A percentile compares a stretch with the other conserved stretches of the same genome.
Evolutionary conservation across 2,797 vertebrate genomes (phyloP).

Genomic region (Melanogrammus aeglefinus): DNA sequence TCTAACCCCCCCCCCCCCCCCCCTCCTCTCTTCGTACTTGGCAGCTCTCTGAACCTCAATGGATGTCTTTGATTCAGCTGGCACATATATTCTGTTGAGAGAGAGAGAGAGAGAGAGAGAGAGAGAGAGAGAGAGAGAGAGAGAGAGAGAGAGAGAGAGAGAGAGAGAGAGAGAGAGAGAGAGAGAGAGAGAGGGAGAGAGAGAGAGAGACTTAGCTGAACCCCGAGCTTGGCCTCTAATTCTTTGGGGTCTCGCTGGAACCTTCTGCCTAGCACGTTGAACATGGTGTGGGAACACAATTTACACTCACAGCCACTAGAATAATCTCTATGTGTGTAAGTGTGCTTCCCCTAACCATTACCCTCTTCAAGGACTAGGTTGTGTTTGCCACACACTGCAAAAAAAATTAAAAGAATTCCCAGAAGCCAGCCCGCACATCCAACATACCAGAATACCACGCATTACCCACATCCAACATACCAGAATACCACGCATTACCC

Average conservation of each 20-base stretch:
- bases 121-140: constrained; percentile 12
- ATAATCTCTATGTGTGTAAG: not conserved
- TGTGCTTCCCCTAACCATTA: no score
- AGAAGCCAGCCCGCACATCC: no score
- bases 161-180: not conserved
- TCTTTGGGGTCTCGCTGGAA: not conserved
- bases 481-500: no score
- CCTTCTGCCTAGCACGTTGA: not conserved
- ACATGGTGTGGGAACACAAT: not conserved
- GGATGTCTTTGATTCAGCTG: constrained; percentile 54
- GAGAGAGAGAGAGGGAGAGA: not conserved
- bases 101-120: not conserved
- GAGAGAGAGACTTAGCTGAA: not conserved
- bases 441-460: no score
- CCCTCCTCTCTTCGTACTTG: constrained; percentile 23
- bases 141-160: not conserved
- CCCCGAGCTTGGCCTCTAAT: not conserved
- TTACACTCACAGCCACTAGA: not conserved
- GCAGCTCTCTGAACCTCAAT: constrained; percentile 57
- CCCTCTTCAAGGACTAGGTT: no score
- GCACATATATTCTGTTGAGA: constrained; percentile 53
- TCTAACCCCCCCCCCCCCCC: constrained; percentile 55
- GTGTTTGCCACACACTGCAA: no score
- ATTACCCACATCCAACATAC: no score
- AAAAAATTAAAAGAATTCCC: no score